Percentiles rank a stretch among this genome's conserved stretches.
Evolutionary conservation across 2,113 vertebrate genomes (phyloP).

Genomic region (Tachuris rubrigastra): DNA sequence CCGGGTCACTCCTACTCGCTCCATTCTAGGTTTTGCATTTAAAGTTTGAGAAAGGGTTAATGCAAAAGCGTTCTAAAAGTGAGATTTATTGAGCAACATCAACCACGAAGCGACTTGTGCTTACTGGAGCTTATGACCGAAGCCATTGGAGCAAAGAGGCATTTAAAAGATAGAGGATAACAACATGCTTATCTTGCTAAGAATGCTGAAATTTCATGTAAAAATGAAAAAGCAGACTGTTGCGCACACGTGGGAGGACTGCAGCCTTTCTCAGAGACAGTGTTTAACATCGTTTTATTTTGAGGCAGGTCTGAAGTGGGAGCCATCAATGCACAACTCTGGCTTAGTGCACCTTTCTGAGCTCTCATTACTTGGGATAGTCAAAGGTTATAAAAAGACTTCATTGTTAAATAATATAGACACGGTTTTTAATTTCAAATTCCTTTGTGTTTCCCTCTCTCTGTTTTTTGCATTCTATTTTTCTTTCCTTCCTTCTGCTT

Average conservation of each 20-base stretch:
- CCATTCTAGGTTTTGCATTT: background rate
- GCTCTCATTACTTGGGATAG: background rate
- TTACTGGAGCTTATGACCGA: background rate
- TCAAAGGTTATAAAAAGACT: background rate
- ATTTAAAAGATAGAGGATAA: background rate
- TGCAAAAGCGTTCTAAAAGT: background rate
- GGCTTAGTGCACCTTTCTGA: background rate
- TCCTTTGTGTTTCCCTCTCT: background rate
- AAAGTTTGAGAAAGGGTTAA: background rate
- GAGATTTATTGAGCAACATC: background rate
- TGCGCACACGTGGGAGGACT: background rate
- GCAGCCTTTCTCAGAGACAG: background rate
- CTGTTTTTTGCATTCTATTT: background rate
- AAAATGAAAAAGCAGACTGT: background rate
- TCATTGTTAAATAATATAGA: background rate
- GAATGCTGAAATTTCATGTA: background rate
- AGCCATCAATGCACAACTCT: background rate
- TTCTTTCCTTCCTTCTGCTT: background rate
- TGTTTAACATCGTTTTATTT: background rate
- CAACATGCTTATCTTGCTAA: background rate
- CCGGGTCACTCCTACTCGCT: background rate
- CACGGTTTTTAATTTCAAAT: background rate
- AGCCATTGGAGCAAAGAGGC: background rate
- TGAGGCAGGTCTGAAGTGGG: background rate
- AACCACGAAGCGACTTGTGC: background rate